phyloP scores from a whole-genome alignment of 2,113 vertebrate genomes.

The Leptobrachium leishanense region DNA sequence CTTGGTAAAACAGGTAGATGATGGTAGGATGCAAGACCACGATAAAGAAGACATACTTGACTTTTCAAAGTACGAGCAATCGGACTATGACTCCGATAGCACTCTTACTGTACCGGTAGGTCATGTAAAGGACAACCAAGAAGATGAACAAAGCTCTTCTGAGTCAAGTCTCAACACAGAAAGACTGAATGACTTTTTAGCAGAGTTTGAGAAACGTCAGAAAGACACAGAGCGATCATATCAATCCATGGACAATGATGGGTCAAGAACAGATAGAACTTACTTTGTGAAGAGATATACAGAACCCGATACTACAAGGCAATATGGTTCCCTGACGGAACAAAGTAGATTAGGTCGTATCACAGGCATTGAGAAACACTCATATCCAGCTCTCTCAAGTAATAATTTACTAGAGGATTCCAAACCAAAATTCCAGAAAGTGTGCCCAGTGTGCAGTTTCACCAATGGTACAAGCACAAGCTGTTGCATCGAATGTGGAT shows the following conservation, averaged over 20 bases:
- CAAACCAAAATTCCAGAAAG: neutral
- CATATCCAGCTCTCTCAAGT: neutral
- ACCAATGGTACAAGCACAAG: neutral
- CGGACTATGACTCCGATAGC: neutral
- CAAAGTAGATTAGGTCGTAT: neutral
- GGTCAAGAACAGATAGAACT: neutral
- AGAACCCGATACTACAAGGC: neutral
- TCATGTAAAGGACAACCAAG: neutral
- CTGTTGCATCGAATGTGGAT: neutral
- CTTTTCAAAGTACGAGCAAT: neutral
- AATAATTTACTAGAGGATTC: neutral
- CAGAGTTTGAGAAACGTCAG: neutral
- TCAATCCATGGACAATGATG: neutral
- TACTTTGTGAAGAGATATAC: conserved; percentile 1
- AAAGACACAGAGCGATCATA: neutral
- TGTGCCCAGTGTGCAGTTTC: neutral
- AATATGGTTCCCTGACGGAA: neutral
- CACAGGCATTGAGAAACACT: neutral
- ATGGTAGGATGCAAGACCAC: neutral
- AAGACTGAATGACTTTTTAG: conserved; percentile 14
- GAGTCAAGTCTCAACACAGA: conserved; percentile 18
- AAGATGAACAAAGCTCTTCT: conserved; percentile 1
- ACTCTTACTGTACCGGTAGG: neutral
- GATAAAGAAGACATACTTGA: neutral
- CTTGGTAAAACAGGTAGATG: neutral